Evolutionary conservation across 2,888 invertebrate genomes (phyloP), one percentile per base, ranked within the genome.

Genomic region (Phlogophora meticulosa): DNA sequence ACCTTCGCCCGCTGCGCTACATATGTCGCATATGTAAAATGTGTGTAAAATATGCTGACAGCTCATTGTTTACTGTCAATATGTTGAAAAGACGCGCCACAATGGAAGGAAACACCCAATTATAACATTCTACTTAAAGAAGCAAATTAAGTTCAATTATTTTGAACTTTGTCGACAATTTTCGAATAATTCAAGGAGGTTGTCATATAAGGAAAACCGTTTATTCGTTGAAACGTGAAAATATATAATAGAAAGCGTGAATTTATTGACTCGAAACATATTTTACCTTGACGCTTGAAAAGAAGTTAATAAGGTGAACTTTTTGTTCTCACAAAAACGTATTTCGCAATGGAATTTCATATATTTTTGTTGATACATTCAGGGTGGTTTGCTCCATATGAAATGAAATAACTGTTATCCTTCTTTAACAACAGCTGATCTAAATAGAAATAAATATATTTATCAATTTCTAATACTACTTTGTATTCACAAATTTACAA

Each of bases 81-180:
- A 75, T 71, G 72, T 64, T 73, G 70, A 74, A 80, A 82, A 76
- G 75, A 78, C 65, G 66, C 45, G 49, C 55, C 57, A 71, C 67
- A 79, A 73, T 75, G 62, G 59, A 70, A 74, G 73, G 69, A 52
- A 84, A 68, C 71, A 74, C 48, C 79, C 83, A 83, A 84, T 83
- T 84, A 83, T 77, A 84, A 65, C 71, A 59, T 76, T 81, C 69
- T 63, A 61, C 66, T 76, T 65, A 71, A 79, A 52, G 62, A 61
- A 82, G 72, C 72, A 68, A 68, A 75, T 76, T 64, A 70, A 66
- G 49, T 68, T 55, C 73, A 72, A 75, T 77, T 78, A 72, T 78
- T 80, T 69, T 52, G 55, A 70, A 70, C 59, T 69, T 66, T 22
- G 45, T n/a, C 34, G 13, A 46, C 56, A 24, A 64, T 46, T 49